Evolutionary conservation across 2,888 invertebrate species (phyloP).

Genomic region (Leptarthrus brevirostris): DNA sequence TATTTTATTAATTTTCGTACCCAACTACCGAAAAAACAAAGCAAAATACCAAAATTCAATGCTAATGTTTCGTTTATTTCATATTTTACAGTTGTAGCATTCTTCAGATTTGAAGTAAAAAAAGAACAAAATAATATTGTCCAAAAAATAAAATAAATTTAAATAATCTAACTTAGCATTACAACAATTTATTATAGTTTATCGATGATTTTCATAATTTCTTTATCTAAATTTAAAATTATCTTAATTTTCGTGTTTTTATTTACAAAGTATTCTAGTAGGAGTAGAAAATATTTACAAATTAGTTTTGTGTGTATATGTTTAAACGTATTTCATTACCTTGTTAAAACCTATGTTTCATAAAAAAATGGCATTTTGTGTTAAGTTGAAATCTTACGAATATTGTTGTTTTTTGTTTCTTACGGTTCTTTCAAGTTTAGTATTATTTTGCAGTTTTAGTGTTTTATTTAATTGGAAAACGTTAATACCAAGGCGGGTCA

Average conservation of each 20-base stretch:
- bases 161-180: conserved; percentile 38
- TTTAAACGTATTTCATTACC: conserved; percentile 12
- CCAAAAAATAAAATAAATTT: conserved; percentile 24
- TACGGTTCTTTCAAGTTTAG: not conserved
- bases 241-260: conserved; percentile 5
- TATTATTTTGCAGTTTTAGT: not conserved
- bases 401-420: not conserved
- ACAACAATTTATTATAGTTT: not conserved
- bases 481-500: not conserved
- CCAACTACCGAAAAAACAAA: too few species aligned
- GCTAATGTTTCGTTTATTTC: conserved; percentile 1
- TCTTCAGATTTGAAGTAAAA: not conserved
- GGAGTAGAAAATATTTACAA: conserved; percentile 34
- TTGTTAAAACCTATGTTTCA: conserved; percentile 39
- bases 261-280: conserved; percentile 43
- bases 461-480: not conserved
- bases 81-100: not conserved
- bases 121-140: not conserved
- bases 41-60: too few species aligned
- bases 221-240: conserved; percentile 30
- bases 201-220: conserved; percentile 12
- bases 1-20: too few species aligned
- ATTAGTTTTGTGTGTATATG: not conserved
- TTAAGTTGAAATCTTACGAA: not conserved
- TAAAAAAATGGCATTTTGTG: conserved; percentile 42